A percentile compares a stretch with the other conserved stretches of the same genome.
Conservation (phyloP, 2,113 vertebrate species). For the Seriola quinqueradiata region DNA sequence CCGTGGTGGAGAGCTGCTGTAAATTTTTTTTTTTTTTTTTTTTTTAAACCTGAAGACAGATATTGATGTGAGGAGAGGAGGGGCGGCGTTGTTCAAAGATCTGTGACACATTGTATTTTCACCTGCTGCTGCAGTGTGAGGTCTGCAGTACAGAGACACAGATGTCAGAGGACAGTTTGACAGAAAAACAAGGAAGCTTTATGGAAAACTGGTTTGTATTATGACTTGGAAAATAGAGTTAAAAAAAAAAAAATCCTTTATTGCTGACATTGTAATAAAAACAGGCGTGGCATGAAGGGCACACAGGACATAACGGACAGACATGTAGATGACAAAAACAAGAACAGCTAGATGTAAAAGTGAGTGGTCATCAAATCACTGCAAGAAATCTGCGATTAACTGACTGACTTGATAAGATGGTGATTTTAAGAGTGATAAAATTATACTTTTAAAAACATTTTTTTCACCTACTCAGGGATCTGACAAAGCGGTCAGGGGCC, state of each 20-base stretch:
- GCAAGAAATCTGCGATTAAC: no score
- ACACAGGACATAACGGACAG: no score
- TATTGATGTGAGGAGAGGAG: background rate
- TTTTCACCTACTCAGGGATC: background rate
- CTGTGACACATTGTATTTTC: background rate
- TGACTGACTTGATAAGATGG: no score
- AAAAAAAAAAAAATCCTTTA: no score
- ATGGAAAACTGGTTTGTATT: background rate
- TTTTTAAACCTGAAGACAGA: background rate
- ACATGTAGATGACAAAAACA: no score
- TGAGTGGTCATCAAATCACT: no score
- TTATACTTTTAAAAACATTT: no score
- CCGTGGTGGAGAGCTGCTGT: background rate
- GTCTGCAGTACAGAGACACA: background rate
- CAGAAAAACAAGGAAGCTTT: background rate
- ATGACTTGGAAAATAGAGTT: background rate
- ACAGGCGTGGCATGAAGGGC: no score
- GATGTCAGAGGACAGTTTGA: background rate
- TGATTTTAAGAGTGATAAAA: no score
- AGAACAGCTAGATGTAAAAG: no score
- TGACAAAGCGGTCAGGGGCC: no score
- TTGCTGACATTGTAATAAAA: no score
- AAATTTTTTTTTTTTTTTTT: background rate
- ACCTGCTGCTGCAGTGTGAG: slow-evolving; percentile 3
- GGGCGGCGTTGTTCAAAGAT: background rate